These are phyloP conservation scores for Nicator chloris DNA, from an alignment of 2,113 vertebrate genomes.

Conservation along the genomic window DNA sequence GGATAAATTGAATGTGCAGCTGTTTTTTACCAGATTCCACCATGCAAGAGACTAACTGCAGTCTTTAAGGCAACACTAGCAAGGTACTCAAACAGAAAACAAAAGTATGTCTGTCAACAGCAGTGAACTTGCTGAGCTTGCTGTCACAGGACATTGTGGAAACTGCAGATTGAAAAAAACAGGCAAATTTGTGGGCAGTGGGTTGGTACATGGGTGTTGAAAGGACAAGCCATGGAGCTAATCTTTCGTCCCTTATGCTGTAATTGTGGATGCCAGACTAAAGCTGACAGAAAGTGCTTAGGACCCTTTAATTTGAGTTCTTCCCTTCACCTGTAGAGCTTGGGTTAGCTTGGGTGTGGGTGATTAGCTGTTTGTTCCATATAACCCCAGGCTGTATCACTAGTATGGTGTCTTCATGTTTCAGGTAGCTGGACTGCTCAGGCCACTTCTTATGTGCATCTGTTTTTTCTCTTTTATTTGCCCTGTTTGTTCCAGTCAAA, in stretches of 20 bases:
- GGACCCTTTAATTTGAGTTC: not conserved
- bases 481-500: not conserved
- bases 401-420: not conserved
- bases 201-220: not conserved
- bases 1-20: not conserved
- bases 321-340: fast-evolving
- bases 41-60: not conserved
- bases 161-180: not conserved
- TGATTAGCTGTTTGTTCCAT: not conserved
- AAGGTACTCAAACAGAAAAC: not conserved
- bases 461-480: not conserved
- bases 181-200: not conserved
- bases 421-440: not conserved
- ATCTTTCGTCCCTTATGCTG: not conserved
- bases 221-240: not conserved
- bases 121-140: not conserved
- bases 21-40: not conserved
- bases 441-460: not conserved
- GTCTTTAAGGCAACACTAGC: not conserved
- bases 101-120: not conserved
- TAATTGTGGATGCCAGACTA: not conserved
- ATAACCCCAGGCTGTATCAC: not conserved
- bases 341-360: not conserved
- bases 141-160: not conserved
- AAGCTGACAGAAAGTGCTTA: not conserved